These are phyloP conservation scores for Phorcus lineatus DNA, from an alignment of 2,888 invertebrate genomes.

Conservation along the genomic window DNA sequence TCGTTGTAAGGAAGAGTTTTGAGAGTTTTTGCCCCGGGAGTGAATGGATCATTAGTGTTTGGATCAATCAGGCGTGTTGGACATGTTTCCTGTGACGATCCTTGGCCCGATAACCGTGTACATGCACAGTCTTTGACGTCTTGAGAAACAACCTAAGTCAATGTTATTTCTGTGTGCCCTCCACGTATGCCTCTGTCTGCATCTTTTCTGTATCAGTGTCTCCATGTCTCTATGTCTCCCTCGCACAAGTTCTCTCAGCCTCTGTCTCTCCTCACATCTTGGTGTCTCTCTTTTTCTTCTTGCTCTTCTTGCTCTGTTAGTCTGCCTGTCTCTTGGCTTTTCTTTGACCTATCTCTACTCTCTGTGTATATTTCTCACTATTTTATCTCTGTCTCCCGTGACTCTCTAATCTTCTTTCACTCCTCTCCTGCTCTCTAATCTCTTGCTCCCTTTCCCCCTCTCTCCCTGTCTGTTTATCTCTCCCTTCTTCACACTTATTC, in stretches of 20 bases:
- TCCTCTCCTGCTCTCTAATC: background rate
- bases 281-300: too few relatives aligned
- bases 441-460: background rate
- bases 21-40: background rate
- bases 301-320: background rate
- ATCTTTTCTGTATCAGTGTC: background rate
- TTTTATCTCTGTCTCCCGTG: background rate
- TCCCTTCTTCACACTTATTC: background rate
- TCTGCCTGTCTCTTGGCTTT: too few relatives aligned
- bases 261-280: too few relatives aligned
- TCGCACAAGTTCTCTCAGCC: too few relatives aligned
- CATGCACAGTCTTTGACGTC: too few relatives aligned
- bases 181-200: too few relatives aligned
- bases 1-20: background rate
- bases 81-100: background rate
- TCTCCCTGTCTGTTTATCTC: background rate
- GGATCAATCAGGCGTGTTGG: background rate
- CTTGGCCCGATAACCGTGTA: too few relatives aligned
- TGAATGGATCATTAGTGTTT: background rate
- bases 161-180: background rate
- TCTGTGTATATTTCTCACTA: too few relatives aligned
- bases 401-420: background rate
- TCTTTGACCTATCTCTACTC: too few relatives aligned
- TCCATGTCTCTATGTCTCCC: background rate
- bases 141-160: too few relatives aligned